Percentiles rank a stretch among this genome's conserved stretches.
Conservation (phyloP, 2,888 invertebrate genomes). For the Antitype chi region DNA sequence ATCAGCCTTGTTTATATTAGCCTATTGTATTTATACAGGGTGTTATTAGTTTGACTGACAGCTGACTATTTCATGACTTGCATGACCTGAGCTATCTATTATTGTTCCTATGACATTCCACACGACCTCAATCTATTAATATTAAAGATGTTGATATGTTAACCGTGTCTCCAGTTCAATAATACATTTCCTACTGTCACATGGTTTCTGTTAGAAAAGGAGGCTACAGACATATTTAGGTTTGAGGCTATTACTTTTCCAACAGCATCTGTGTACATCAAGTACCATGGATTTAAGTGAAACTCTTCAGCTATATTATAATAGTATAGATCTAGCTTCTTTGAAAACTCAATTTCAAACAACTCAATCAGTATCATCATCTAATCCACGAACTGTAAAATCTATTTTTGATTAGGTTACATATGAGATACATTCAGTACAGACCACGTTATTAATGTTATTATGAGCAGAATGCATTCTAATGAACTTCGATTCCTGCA, state of each 20-base stretch:
- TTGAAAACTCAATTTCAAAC: neutral
- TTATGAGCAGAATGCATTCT: constrained; percentile 40
- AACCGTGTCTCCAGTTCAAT: neutral
- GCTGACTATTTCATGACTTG: neutral
- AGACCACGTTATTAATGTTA: constrained; percentile 26
- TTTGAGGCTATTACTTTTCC: neutral
- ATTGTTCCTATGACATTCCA: constrained; percentile 37
- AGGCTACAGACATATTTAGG: neutral
- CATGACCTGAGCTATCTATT: neutral
- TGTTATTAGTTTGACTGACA: constrained; percentile 9
- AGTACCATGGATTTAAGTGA: neutral
- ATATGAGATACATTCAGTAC: neutral
- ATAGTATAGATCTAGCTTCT: neutral
- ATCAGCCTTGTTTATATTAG: neutral
- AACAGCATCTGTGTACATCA: neutral
- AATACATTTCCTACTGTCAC: constrained; percentile 1
- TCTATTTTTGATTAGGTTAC: constrained; percentile 10
- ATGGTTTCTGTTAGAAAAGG: neutral
- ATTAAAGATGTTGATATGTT: constrained; percentile 2
- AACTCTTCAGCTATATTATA: neutral
- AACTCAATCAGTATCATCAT: neutral
- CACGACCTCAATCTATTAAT: constrained; percentile 5
- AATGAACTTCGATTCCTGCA: constrained; percentile 32
- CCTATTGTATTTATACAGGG: neutral
- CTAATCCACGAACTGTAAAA: neutral